These are phyloP conservation scores for Subanguina moxae DNA, from an alignment of 1,140 invertebrate genomes.

Conservation along the genomic window DNA sequence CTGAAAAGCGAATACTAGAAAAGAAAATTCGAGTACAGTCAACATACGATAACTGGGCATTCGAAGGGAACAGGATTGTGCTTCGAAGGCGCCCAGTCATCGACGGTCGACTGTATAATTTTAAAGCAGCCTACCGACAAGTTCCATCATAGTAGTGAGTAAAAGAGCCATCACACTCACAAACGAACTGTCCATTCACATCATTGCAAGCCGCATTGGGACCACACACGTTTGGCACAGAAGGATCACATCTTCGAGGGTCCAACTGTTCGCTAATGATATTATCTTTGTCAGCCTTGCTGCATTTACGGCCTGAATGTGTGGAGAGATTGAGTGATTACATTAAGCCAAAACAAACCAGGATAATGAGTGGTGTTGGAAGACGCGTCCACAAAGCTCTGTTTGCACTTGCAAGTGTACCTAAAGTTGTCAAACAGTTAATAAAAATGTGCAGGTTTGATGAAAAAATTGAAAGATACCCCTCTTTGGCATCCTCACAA, in stretches of 20 bases:
- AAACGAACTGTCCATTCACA: conserved; percentile 42
- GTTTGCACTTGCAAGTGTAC: conserved; percentile 47
- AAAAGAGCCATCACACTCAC: conserved; percentile 47
- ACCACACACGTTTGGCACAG: conserved; percentile 29
- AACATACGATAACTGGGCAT: too few species aligned
- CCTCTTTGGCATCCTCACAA: conserved; percentile 73
- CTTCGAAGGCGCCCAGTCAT: too few species aligned
- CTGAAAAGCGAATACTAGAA: conserved; percentile 20
- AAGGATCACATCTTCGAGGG: conserved; percentile 35
- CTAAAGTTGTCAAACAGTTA: conserved; percentile 6
- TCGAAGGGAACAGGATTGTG: too few species aligned
- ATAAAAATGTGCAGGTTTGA: not conserved
- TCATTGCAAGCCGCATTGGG: conserved; percentile 49
- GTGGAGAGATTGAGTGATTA: too few species aligned
- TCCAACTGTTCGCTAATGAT: conserved; percentile 10
- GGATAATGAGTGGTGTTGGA: conserved; percentile 55
- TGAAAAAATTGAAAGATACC: conserved; percentile 17
- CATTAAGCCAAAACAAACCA: too few species aligned
- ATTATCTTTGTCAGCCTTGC: conserved; percentile 47
- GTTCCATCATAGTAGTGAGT: conserved; percentile 51
- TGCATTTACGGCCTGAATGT: conserved; percentile 46
- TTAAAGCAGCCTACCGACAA: conserved; percentile 28
- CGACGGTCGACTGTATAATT: too few species aligned
- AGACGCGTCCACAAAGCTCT: conserved; percentile 56
- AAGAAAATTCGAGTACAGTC: too few species aligned